Evolutionary conservation across 2,113 vertebrate genomes (phyloP).

Genomic region (Pipra filicauda): DNA sequence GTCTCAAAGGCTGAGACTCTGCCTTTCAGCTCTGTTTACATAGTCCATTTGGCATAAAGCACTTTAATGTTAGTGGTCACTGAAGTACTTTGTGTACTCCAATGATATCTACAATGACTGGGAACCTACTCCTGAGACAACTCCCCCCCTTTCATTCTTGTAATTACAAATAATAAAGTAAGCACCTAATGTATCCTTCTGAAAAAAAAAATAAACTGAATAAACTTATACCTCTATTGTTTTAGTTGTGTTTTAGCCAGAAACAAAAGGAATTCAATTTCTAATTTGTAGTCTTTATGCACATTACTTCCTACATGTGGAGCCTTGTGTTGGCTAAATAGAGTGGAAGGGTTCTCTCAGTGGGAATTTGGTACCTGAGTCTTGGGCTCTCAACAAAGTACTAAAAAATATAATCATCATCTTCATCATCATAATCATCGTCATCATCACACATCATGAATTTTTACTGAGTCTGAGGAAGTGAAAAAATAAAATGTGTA

Average conservation of each 20-base stretch:
- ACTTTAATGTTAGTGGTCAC: not conserved
- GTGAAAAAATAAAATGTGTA: not conserved
- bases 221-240: slow-evolving; percentile 23
- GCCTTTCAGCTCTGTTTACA: not conserved
- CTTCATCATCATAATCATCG: not conserved
- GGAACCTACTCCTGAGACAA: not conserved
- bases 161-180: not conserved
- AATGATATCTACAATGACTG: not conserved
- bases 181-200: slow-evolving; percentile 1
- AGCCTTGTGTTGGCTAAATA: not conserved
- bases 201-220: not conserved
- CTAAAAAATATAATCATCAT: not conserved
- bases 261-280: not conserved
- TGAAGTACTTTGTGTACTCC: not conserved
- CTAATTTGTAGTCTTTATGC: not conserved
- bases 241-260: slow-evolving; percentile 17
- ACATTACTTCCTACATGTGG: not conserved
- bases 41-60: not conserved
- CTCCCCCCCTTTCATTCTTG: not conserved
- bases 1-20: not conserved
- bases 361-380: not conserved
- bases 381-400: not conserved
- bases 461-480: not conserved
- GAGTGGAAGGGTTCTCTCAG: not conserved
- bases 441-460: not conserved